Percentiles rank a stretch among this genome's conserved stretches.
These are phyloP conservation scores for Pseudococcus longispinus DNA, from an alignment of 2,888 invertebrate species.

Conservation along the genomic window DNA sequence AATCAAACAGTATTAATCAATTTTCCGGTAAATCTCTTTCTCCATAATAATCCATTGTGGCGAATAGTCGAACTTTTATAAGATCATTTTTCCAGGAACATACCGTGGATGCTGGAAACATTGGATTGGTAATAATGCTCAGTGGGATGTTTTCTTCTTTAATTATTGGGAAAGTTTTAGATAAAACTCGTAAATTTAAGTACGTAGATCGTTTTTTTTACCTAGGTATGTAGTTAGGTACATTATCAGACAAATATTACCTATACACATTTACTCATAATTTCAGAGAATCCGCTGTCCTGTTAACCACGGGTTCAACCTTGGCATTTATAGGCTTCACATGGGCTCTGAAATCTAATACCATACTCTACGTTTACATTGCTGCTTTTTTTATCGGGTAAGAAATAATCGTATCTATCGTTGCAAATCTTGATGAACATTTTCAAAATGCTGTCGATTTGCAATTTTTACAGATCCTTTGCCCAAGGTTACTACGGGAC, in stretches of 20 bases:
- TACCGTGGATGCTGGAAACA: slow-evolving; percentile 82
- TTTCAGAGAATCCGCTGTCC: background rate
- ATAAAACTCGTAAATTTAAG: slow-evolving; percentile 94
- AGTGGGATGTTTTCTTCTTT: slow-evolving; percentile 95
- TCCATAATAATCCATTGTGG: too few relatives aligned
- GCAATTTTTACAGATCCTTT: slow-evolving; percentile 69
- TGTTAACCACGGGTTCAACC: background rate
- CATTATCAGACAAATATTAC: too few relatives aligned
- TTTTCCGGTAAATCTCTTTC: slow-evolving; percentile 63
- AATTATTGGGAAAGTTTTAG: slow-evolving; percentile 85
- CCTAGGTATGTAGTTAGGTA: too few relatives aligned
- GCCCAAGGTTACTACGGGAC: slow-evolving; percentile 60
- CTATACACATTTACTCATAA: background rate
- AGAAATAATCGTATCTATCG: background rate
- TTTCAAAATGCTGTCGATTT: background rate
- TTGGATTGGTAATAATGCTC: slow-evolving; percentile 88
- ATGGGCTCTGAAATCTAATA: background rate
- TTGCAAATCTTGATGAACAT: background rate
- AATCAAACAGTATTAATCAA: slow-evolving; percentile 63
- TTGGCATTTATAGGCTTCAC: background rate
- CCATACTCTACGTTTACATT: background rate
- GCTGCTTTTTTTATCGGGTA: background rate
- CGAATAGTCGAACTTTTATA: background rate
- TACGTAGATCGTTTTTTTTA: slow-evolving; percentile 64
- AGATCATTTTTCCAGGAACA: slow-evolving; percentile 66